These are phyloP conservation scores for Meloe dianella DNA, from an alignment of 2,888 invertebrate genomes.

Conservation along the genomic window DNA sequence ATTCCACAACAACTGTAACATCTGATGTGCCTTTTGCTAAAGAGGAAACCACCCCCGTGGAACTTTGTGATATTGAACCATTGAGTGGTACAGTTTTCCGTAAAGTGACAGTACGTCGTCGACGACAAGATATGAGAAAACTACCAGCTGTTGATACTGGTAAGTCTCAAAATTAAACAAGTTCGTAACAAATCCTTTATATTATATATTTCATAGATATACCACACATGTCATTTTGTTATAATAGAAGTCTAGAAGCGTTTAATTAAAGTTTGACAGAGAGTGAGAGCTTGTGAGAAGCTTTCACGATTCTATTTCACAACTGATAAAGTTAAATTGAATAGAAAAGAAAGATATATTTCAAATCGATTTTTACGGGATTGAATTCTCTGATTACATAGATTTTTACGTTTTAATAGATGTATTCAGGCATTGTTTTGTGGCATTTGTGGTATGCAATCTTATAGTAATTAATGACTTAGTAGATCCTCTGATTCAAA, in stretches of 20 bases:
- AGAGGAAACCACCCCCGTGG: slow-evolving; percentile 45
- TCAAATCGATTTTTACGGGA: no score
- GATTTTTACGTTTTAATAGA: no score
- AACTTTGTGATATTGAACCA: slow-evolving; percentile 62
- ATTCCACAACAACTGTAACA: slow-evolving; percentile 24
- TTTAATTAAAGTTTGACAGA: not conserved
- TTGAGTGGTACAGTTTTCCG: slow-evolving; percentile 69
- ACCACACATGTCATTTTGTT: not conserved
- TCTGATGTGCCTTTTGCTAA: slow-evolving; percentile 39
- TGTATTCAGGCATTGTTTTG: not conserved
- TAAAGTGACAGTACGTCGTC: slow-evolving; percentile 69
- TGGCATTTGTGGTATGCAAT: not conserved
- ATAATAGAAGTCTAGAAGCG: not conserved
- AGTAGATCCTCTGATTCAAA: not conserved
- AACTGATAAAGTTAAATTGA: not conserved
- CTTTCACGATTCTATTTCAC: not conserved
- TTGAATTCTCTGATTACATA: not conserved
- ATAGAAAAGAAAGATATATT: not conserved
- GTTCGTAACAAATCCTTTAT: not conserved
- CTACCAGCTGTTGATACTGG: slow-evolving; percentile 57
- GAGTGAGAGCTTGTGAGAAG: no score
- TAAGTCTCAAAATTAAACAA: slow-evolving; percentile 40
- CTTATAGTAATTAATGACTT: not conserved
- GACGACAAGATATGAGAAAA: slow-evolving; percentile 60
- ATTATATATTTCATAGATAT: not conserved